Base-by-base conservation (phyloP, 2,113 vertebrate genomes). In the Rhinopomastus cyanomelas region DNA sequence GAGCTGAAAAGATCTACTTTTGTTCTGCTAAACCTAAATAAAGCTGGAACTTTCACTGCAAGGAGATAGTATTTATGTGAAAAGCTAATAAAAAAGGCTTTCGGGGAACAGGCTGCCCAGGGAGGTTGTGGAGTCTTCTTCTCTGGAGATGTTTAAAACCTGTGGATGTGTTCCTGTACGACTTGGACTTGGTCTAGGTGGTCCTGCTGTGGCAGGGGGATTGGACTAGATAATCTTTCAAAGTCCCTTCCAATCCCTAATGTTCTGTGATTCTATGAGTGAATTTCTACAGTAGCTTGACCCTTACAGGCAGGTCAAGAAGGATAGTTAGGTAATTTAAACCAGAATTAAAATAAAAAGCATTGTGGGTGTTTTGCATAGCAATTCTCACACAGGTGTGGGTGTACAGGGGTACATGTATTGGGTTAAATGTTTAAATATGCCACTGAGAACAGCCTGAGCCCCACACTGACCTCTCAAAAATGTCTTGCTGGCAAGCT, bases 401-500 rank as follows among this genome's bases (percentile, higher is more conserved):
- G 4, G 19, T 32, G 23, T 17, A 32, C 20, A n/a, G 7, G 15
- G 39, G 39, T 15, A 4, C 5, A 32, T 8, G 65, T 16, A 32
- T 42, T 4, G 21, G 19, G 22, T 68, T 65, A 89, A 67, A 49
- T 48, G 6, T 72, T 57, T 81, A 67, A 75, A 60, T 72, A 49
- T 65, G 62, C 52, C 9, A 9, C 49, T 62, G 34, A 64, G 76
- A 87, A 44, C 30, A 49, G 59, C 55, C 78, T 64, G n/a, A 76
- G 65, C 32, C 69, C 36, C 51, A 72, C 59, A 29, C n/a, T 62
- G 61, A 46, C 32, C 19, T 65, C 53, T 65, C 62, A 57, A 81
- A 81, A 25, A 36, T 0, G 0, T 3, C n/a, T n/a, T 68, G 52
- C 53, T 64, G 65, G n/a, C 18, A 49, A 65, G 48, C 0, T 2